Percentiles rank a stretch among this genome's conserved stretches.
Evolutionary conservation across 2,888 invertebrate genomes (phyloP).

Genomic region (Liopterus haemorrhoidalis): DNA sequence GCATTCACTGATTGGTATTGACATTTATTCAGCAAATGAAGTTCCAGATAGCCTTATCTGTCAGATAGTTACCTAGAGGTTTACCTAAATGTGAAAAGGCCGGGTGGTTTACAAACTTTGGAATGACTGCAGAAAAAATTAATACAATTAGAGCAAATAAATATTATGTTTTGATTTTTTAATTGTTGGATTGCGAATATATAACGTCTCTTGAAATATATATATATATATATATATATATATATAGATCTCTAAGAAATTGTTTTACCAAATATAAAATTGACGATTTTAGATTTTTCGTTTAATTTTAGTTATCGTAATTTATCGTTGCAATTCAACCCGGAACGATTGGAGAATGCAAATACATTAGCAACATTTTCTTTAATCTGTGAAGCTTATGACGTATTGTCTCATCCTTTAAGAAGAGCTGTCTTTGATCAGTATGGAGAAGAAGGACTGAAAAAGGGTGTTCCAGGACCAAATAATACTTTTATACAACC

Average conservation of each 20-base stretch:
- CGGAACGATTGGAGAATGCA: conserved; percentile 53
- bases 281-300: not conserved
- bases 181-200: not conserved
- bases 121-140: no score
- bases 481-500: conserved; percentile 60
- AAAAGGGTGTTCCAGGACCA: conserved; percentile 69
- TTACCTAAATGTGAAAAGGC: no score
- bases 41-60: no score
- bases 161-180: no score
- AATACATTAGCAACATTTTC: conserved; percentile 55
- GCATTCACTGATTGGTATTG: no score
- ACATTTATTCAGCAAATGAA: no score
- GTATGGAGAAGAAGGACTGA: conserved; percentile 82
- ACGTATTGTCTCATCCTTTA: conserved; percentile 64
- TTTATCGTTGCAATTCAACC: conserved; percentile 49
- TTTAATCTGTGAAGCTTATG: conserved; percentile 71
- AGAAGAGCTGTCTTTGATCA: conserved; percentile 76
- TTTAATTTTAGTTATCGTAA: conserved; percentile 41
- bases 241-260: not conserved
- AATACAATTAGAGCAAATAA: no score
- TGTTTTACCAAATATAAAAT: not conserved
- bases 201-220: not conserved
- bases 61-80: no score
- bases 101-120: no score
- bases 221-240: conserved; percentile 3